These are phyloP conservation scores for Drosophila monieri DNA, from an alignment of 2,888 invertebrate genomes.

Conservation along the genomic window DNA sequence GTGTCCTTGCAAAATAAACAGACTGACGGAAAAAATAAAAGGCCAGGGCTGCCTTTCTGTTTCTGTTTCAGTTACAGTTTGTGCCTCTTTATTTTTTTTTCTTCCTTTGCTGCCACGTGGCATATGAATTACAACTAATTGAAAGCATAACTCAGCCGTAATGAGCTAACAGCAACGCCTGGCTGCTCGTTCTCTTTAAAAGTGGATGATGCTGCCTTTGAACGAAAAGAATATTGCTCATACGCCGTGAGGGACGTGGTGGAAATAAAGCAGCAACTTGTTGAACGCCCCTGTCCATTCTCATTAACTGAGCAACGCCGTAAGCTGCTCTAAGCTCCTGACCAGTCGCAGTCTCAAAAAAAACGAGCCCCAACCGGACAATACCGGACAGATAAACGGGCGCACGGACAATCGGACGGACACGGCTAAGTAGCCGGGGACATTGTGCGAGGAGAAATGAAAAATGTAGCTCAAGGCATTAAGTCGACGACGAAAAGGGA, in stretches of 20 bases:
- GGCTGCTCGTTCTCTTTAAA: constrained; percentile 48
- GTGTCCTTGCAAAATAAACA: constrained; percentile 48
- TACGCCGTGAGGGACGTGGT: constrained; percentile 43
- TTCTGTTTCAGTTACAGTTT: constrained; percentile 11
- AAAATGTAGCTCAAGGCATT: constrained; percentile 61
- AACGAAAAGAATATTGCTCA: constrained; percentile 42
- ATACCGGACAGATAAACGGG: constrained; percentile 12
- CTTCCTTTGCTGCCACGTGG: constrained; percentile 30
- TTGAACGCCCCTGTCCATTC: constrained; percentile 50
- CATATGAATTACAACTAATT: constrained; percentile 71
- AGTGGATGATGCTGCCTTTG: constrained; percentile 9
- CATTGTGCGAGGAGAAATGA: constrained; percentile 58
- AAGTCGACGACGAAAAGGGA: constrained; percentile 60
- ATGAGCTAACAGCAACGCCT: constrained; percentile 55
- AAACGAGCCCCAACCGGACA: constrained; percentile 18
- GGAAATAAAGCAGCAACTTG: constrained; percentile 51
- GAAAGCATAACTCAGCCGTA: constrained; percentile 70
- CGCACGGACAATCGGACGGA: constrained; percentile 20
- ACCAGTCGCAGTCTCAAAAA: constrained; percentile 53
- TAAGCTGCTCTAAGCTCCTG: constrained; percentile 50
- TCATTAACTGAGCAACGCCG: constrained; percentile 38
- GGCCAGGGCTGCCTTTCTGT: constrained; percentile 27
- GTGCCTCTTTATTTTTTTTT: constrained; percentile 2
- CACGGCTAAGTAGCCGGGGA: constrained; percentile 57
- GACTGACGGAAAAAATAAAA: constrained; percentile 28